Base-by-base conservation (phyloP, 2,797 vertebrate genomes). In the Acanthiza pusilla region DNA sequence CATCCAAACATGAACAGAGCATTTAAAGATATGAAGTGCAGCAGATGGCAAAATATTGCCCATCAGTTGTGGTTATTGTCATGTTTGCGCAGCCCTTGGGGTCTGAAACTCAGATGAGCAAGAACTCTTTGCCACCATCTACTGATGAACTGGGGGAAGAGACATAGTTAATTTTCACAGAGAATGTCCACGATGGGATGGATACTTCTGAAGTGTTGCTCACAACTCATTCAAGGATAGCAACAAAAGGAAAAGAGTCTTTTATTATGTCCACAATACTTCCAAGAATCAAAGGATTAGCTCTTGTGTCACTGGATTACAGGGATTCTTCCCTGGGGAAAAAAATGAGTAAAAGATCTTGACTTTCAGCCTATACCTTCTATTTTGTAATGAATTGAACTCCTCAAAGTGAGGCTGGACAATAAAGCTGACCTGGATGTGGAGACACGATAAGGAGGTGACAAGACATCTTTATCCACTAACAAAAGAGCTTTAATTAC, bases 51-150 rank as follows among this genome's bases (percentile, higher is more conserved):
- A 85, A 91, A 60, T 57, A 75, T 71, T 91, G 66, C 17, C 79
- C 51, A 79, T 88, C 48, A 73, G 23, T 74, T 89, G 51, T 43
- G 61, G 50, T 75, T 74, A 76, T 18, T 85, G 30, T 38, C 75
- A 38, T 88, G 58, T 53, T 92, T 81, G 66, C 48, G 51, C 43
- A 91, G 62, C 51, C 79, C 77, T 67, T 82, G 73, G 66, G 71
- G 80, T 81, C 51, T 81, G 74, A 81, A 84, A 73, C 21, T 86
- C 60, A n/a, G 58, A 84, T 19, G 51, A 91, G 62, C 38, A 90
- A 74, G 94, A 91, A 96, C 66, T 88, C 90, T 96, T 91, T 95
- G 68, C 70, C 94, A 96, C 95, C 91, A 94, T 73, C 95, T 96
- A 76, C 80, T 86, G 96, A 94, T 93, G 67, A 78, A 88, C 58